Conservation (phyloP, 1,140 invertebrate species). For the Lepidurus arcticus region DNA sequence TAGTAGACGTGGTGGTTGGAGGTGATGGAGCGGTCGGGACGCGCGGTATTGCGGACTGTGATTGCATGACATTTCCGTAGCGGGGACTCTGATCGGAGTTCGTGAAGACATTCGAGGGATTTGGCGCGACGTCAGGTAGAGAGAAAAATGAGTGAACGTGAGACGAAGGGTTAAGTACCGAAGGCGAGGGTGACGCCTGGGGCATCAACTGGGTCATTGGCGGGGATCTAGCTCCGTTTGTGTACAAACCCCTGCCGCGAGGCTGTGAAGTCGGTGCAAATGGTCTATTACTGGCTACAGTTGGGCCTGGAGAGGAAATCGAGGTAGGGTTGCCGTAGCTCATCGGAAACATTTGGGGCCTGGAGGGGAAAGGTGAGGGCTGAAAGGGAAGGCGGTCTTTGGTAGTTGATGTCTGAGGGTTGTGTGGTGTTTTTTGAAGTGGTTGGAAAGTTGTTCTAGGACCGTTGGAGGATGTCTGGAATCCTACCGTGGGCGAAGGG, state of each 20-base stretch:
- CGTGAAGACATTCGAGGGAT: neutral
- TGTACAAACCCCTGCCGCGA: neutral
- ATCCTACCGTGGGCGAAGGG: too few relatives aligned
- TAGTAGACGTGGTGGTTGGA: neutral
- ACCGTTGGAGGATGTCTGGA: too few relatives aligned
- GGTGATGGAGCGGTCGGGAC: constrained; percentile 3
- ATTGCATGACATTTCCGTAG: neutral
- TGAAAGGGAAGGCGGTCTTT: too few relatives aligned
- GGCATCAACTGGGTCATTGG: neutral
- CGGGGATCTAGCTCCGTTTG: neutral
- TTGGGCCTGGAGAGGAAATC: neutral
- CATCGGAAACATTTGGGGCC: too few relatives aligned
- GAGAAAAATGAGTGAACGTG: constrained; percentile 17
- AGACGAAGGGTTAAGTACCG: constrained; percentile 8
- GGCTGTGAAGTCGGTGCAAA: neutral
- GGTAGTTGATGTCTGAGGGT: too few relatives aligned
- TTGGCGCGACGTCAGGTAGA: neutral
- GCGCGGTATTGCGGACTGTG: neutral
- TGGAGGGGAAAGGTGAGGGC: too few relatives aligned
- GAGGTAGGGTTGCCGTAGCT: neutral
- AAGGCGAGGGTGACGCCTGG: neutral
- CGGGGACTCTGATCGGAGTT: neutral
- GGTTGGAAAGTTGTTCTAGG: too few relatives aligned
- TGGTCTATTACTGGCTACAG: neutral
- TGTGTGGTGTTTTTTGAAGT: too few relatives aligned